Conservation (phyloP, 2,888 invertebrate species). For the Polydrusus pterygomalis region DNA sequence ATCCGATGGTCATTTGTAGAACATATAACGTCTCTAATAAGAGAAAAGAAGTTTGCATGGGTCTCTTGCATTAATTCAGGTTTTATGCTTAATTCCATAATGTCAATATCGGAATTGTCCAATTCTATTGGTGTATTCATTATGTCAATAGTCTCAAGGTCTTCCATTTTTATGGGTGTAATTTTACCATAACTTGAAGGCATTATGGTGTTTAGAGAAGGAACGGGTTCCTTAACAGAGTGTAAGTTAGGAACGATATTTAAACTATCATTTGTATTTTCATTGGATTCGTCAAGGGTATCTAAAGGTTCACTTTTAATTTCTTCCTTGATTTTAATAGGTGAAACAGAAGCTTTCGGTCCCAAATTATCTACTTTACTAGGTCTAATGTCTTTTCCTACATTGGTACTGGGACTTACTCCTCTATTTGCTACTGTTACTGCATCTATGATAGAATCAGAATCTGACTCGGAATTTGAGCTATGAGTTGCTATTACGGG, state of each 20-base stretch:
- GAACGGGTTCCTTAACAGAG: constrained; percentile 51
- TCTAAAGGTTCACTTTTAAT: constrained; percentile 46
- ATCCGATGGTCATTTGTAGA: constrained; percentile 90
- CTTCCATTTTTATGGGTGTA: constrained; percentile 72
- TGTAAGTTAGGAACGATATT: constrained; percentile 8
- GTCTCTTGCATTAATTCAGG: constrained; percentile 84
- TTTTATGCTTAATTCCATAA: constrained; percentile 74
- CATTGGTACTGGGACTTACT: constrained; percentile 10
- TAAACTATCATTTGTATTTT: neutral
- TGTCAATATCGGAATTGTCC: constrained; percentile 76
- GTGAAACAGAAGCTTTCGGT: constrained; percentile 50
- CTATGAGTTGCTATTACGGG: constrained; percentile 57
- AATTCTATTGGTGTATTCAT: constrained; percentile 86
- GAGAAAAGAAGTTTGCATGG: constrained; percentile 89
- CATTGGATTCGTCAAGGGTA: constrained; percentile 27
- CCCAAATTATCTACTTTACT: constrained; percentile 56
- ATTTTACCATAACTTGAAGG: constrained; percentile 62
- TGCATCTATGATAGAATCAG: constrained; percentile 63
- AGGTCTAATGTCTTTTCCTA: constrained; percentile 46
- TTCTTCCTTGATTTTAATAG: constrained; percentile 44
- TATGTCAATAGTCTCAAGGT: constrained; percentile 81
- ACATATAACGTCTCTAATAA: constrained; percentile 91
- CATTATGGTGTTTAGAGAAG: constrained; percentile 60
- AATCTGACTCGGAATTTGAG: constrained; percentile 69
- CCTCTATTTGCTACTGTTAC: constrained; percentile 53